Conservation (phyloP, 2,113 vertebrate genomes). For the Nothocercus julius region DNA sequence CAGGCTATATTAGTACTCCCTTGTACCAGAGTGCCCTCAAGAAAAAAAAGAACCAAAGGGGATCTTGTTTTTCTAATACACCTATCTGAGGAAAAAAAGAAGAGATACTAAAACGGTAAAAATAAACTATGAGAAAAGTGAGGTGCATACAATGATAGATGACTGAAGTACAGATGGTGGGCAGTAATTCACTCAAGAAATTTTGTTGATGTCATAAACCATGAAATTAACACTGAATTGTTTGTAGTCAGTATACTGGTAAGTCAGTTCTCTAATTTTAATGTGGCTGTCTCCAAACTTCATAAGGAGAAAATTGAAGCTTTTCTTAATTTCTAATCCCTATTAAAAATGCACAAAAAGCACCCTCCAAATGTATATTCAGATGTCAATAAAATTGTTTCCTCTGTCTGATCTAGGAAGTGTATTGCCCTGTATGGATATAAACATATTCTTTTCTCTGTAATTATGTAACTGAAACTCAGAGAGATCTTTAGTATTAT, state of each 20-base stretch:
- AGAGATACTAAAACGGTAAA: constrained; percentile 17
- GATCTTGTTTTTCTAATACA: not conserved
- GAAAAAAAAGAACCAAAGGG: not conserved
- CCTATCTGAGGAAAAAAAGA: not conserved
- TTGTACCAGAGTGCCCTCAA: not conserved
- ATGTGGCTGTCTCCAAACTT: not conserved
- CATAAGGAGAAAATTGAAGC: not conserved
- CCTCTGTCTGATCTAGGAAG: not conserved
- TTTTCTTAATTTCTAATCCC: not conserved
- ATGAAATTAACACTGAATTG: not conserved
- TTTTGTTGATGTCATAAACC: not conserved
- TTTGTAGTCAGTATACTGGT: constrained; percentile 3
- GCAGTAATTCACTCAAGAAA: constrained; percentile 9
- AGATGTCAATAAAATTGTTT: not conserved
- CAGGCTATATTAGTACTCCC: not conserved
- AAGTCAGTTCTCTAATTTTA: not conserved
- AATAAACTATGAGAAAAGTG: constrained; percentile 23
- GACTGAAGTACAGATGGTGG: not conserved
- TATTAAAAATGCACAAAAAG: not conserved
- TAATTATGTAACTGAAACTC: no score
- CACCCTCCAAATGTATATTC: not conserved
- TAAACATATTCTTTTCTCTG: no score
- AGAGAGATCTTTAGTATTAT: not conserved
- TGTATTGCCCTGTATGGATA: no score
- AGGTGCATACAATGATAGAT: not conserved